Conservation (phyloP, 2,113 vertebrate species). For the Hypocryptadius cinnamomeus region DNA sequence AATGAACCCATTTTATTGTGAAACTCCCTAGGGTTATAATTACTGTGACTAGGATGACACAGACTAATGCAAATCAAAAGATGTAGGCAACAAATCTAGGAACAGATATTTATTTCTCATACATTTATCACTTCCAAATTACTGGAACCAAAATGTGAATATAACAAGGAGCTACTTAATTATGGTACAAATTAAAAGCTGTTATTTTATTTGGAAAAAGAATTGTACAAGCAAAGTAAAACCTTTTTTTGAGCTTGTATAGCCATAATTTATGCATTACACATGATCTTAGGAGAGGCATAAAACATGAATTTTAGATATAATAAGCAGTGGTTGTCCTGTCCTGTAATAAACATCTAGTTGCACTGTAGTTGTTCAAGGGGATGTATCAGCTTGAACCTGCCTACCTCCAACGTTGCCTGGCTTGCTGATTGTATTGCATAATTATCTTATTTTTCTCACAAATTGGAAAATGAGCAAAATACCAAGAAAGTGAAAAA, state of each 20-base stretch:
- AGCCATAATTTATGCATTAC: background rate
- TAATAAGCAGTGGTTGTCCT: background rate
- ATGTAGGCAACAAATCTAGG: background rate
- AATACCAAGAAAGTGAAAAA: background rate
- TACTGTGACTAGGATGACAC: background rate
- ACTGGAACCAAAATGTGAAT: background rate
- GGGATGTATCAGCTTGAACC: background rate
- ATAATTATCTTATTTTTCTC: background rate
- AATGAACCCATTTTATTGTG: background rate
- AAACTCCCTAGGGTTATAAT: background rate
- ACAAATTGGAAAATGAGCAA: background rate
- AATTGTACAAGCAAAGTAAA: background rate
- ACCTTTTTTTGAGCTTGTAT: background rate
- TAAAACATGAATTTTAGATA: background rate
- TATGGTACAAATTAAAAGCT: background rate
- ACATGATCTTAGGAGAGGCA: background rate
- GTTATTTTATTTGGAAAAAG: background rate
- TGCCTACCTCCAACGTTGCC: background rate
- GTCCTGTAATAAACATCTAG: background rate
- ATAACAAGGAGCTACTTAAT: background rate
- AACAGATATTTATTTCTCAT: background rate
- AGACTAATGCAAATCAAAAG: background rate
- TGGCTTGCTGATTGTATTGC: background rate
- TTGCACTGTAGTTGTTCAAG: background rate
- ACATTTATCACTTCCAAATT: background rate